Evolutionary conservation across 2,888 invertebrate genomes (phyloP).

Genomic region (Liodrosophila aerea): DNA sequence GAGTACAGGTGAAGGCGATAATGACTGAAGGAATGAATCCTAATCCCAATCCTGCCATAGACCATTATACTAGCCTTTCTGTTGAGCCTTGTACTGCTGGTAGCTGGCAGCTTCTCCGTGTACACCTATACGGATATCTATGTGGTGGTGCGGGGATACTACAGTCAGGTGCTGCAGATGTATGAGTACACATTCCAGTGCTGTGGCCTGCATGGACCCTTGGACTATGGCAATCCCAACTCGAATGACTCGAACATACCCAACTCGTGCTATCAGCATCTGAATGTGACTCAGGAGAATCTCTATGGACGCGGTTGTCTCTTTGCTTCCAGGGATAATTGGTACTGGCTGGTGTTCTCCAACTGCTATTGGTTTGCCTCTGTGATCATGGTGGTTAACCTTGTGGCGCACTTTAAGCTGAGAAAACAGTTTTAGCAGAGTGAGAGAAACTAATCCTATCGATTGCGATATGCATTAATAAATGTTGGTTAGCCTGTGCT

Average conservation of each 20-base stretch:
- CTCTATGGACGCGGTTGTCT: slow-evolving; percentile 30
- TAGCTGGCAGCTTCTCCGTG: slow-evolving; percentile 33
- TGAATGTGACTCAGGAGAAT: not conserved
- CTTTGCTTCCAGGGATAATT: slow-evolving; percentile 23
- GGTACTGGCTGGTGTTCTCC: slow-evolving; percentile 47
- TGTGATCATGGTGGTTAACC: slow-evolving; percentile 10
- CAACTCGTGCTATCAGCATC: slow-evolving; percentile 20
- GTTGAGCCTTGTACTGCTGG: slow-evolving; percentile 13
- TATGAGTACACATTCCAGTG: slow-evolving; percentile 32
- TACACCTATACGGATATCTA: slow-evolving; percentile 33
- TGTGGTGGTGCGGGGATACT: slow-evolving; percentile 36
- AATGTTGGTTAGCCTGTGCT: too few relatives aligned
- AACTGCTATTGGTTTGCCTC: slow-evolving; percentile 47
- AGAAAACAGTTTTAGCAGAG: not conserved
- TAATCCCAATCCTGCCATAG: slow-evolving; percentile 7
- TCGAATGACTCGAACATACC: slow-evolving; percentile 15
- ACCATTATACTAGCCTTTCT: not conserved
- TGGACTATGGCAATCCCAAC: slow-evolving; percentile 23
- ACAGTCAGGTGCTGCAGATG: slow-evolving; percentile 14
- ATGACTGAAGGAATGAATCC: not conserved
- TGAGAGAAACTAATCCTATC: too few relatives aligned
- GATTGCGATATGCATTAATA: too few relatives aligned
- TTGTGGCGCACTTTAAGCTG: slow-evolving; percentile 37
- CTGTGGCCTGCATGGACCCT: slow-evolving; percentile 46
- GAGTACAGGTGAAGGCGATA: too few relatives aligned